A percentile compares a stretch with the other conserved stretches of the same genome.
These are phyloP conservation scores for Sesia apiformis DNA, from an alignment of 2,888 invertebrate species.

Conservation along the genomic window DNA sequence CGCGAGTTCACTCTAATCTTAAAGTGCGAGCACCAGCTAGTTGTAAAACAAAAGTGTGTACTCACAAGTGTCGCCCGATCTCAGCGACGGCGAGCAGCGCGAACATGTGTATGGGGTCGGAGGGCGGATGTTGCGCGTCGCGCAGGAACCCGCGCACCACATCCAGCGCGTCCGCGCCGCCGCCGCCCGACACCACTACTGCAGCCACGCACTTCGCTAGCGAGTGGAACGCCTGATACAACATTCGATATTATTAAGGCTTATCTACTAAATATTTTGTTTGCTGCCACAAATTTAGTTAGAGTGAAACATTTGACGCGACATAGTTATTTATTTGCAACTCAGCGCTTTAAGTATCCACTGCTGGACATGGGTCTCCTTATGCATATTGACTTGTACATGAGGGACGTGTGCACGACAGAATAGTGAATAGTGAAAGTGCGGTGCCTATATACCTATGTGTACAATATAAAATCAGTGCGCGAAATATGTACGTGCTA, in stretches of 20 bases:
- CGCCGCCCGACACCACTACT: slow-evolving; percentile 87
- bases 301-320: neutral
- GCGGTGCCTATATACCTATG: no score
- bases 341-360: no score
- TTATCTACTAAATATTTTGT: no score
- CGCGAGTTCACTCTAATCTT: neutral
- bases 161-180: slow-evolving; percentile 71
- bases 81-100: slow-evolving; percentile 96
- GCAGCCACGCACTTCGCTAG: slow-evolving; percentile 97
- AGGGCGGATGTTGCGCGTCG: slow-evolving; percentile 81
- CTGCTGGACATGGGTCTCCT: no score
- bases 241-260: no score
- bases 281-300: neutral
- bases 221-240: slow-evolving; percentile 88
- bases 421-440: no score
- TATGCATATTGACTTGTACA: no score
- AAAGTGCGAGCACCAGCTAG: no score
- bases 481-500: no score
- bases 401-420: no score
- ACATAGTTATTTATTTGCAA: no score
- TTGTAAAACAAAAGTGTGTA: slow-evolving; percentile 12
- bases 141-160: slow-evolving; percentile 72
- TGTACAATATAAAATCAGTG: no score
- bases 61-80: slow-evolving; percentile 94
- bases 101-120: slow-evolving; percentile 92